phyloP scores from a whole-genome alignment of 2,113 vertebrate genomes.

The Solea senegalensis region DNA sequence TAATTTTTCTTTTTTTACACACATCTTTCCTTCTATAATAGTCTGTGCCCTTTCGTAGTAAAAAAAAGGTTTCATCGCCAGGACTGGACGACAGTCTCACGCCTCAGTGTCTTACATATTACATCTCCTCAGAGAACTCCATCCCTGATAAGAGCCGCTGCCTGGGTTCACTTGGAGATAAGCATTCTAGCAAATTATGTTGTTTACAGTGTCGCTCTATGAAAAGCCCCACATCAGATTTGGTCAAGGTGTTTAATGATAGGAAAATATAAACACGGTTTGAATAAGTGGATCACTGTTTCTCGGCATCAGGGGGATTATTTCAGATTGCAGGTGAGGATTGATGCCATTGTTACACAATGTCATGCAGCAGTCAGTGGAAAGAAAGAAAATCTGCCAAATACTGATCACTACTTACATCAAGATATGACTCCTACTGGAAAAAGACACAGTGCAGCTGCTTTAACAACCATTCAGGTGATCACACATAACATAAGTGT shows the following conservation, averaged over 20 bases:
- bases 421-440: constrained; percentile 23
- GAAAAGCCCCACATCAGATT: constrained; percentile 52
- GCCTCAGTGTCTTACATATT: constrained; percentile 79
- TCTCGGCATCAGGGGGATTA: constrained; percentile 12
- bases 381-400: constrained; percentile 33
- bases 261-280: constrained; percentile 36
- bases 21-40: constrained; percentile 39
- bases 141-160: constrained; percentile 39
- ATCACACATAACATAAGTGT: constrained; percentile 82
- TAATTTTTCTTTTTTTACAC: constrained; percentile 90
- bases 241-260: constrained; percentile 39
- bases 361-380: constrained; percentile 19
- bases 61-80: constrained; percentile 86
- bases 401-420: constrained; percentile 41
- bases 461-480: constrained; percentile 74
- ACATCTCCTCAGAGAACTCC: constrained; percentile 30
- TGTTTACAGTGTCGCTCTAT: constrained; percentile 44
- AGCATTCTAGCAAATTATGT: constrained; percentile 41
- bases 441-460: constrained; percentile 44
- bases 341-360: constrained; percentile 11
- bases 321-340: constrained; percentile 7
- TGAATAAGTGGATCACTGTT: not conserved
- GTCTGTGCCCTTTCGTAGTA: constrained; percentile 82
- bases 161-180: constrained; percentile 44
- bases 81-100: constrained; percentile 86